Conservation (phyloP, 2,888 invertebrate species). For the Drosophila sordidapex region DNA sequence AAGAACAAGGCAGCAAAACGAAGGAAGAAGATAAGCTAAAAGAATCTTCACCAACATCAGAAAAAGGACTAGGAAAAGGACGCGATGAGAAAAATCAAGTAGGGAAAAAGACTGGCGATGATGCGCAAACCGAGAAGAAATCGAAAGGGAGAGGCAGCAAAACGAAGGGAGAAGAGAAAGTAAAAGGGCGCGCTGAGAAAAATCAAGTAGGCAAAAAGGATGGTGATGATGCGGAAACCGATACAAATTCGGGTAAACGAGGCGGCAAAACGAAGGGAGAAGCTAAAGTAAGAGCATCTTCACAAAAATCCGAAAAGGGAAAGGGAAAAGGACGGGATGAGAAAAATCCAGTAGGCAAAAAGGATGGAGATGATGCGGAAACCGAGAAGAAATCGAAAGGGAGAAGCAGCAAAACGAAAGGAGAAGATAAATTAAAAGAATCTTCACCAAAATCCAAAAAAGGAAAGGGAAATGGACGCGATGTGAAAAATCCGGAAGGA, state of each 20-base stretch:
- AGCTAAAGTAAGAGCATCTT: too few relatives aligned
- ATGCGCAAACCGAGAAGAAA: not conserved
- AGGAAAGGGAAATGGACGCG: not conserved
- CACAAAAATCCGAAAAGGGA: too few relatives aligned
- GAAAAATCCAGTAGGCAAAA: too few relatives aligned
- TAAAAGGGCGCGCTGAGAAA: not conserved
- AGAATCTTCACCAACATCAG: not conserved
- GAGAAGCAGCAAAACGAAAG: not conserved
- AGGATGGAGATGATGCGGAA: too few relatives aligned
- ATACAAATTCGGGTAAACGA: too few relatives aligned
- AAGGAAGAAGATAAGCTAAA: not conserved
- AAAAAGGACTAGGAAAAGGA: not conserved
- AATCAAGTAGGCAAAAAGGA: not conserved
- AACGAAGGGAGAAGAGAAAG: not conserved
- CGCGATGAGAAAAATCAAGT: not conserved
- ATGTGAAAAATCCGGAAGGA: not conserved
- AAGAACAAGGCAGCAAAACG: not conserved
- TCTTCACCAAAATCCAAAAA: not conserved
- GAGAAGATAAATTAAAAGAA: not conserved
- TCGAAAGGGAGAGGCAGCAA: not conserved
- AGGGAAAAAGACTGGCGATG: not conserved
- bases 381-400: too few relatives aligned
- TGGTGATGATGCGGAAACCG: not conserved
- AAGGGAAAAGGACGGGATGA: too few relatives aligned
- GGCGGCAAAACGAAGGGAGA: too few relatives aligned